Evolutionary conservation across 2,797 vertebrate species (phyloP).

Genomic region (Squalus acanthias): DNA sequence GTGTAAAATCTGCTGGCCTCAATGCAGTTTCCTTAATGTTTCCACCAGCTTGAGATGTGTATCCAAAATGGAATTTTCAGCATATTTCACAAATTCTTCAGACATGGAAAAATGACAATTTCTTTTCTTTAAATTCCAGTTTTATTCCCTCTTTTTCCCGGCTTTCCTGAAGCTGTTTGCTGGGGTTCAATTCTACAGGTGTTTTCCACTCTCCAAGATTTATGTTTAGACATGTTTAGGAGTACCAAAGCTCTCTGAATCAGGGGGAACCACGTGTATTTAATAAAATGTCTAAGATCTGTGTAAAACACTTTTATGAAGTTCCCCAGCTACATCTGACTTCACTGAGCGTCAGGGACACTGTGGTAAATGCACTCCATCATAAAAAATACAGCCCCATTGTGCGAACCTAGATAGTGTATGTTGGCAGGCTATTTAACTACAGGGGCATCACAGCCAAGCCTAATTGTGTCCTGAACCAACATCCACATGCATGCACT

Average conservation of each 20-base stretch:
- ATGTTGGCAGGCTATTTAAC: not conserved
- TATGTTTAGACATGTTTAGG: not conserved
- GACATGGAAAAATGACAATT: not conserved
- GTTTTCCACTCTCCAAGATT: not conserved
- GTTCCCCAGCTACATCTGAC: not conserved
- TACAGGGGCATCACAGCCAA: not conserved
- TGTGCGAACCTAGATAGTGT: not conserved
- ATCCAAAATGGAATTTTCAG: not conserved
- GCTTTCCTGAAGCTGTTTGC: not conserved
- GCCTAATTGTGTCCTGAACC: not conserved
- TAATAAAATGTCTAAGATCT: not conserved
- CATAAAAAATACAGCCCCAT: not conserved
- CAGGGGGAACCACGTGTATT: not conserved
- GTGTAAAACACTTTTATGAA: not conserved
- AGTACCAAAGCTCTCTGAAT: not conserved
- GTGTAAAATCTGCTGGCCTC: not conserved
- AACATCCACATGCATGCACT: not conserved
- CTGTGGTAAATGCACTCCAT: not conserved
- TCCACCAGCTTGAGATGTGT: not conserved
- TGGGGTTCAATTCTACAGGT: not conserved
- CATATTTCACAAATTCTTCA: not conserved
- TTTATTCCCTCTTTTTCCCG: not conserved
- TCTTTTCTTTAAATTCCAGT: not conserved
- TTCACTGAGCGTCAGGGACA: not conserved
- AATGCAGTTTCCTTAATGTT: not conserved